These are phyloP conservation scores for Phoenicopterus ruber DNA, from an alignment of 2,113 vertebrate genomes.

Conservation along the genomic window DNA sequence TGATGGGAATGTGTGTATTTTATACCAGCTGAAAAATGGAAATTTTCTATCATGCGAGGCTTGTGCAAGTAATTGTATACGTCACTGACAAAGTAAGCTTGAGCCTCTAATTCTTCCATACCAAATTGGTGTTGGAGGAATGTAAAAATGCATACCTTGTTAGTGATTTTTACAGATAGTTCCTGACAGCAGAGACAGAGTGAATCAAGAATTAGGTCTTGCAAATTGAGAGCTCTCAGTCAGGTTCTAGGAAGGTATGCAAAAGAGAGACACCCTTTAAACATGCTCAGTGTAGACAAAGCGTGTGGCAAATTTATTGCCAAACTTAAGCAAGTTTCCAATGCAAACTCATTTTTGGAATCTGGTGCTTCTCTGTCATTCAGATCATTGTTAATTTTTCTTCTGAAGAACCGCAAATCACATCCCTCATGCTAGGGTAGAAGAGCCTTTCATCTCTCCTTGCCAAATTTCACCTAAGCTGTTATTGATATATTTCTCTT, in stretches of 20 bases:
- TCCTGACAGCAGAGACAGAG: background rate
- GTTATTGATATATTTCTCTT: background rate
- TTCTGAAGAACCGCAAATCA: background rate
- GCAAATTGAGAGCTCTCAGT: background rate
- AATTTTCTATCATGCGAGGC: background rate
- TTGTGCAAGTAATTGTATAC: background rate
- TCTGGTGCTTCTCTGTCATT: background rate
- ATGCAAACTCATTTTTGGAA: background rate
- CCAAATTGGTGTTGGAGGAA: background rate
- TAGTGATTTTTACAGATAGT: background rate
- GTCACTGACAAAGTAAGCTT: background rate
- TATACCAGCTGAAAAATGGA: background rate
- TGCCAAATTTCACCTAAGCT: background rate
- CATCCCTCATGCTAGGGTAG: background rate
- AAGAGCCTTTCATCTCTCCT: background rate
- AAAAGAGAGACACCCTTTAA: background rate
- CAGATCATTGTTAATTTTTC: background rate
- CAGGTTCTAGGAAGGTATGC: background rate
- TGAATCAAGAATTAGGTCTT: background rate
- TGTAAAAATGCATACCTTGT: background rate
- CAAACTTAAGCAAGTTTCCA: background rate
- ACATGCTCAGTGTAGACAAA: fast-evolving
- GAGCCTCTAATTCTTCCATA: background rate
- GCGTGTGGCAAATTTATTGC: fast-evolving
- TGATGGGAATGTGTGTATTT: background rate